A percentile compares a stretch with the other conserved stretches of the same genome.
Evolutionary conservation across 2,797 vertebrate genomes (phyloP).

Genomic region (Cynodonichthys magdalenae): DNA sequence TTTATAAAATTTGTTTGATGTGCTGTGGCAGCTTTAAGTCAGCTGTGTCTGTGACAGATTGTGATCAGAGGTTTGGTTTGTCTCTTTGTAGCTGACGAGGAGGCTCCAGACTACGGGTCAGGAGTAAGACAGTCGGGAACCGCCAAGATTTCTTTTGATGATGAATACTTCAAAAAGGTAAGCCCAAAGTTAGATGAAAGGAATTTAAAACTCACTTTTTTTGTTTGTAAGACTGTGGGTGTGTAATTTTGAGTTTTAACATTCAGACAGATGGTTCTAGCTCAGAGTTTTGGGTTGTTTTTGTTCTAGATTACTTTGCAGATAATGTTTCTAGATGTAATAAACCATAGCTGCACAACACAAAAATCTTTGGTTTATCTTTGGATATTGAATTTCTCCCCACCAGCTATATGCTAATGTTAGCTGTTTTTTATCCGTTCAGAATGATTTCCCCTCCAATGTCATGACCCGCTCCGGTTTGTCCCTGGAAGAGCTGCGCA

Average conservation of each 20-base stretch:
- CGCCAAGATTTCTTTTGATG: conserved; percentile 98
- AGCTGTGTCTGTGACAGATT: conserved; percentile 20
- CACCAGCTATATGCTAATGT: conserved; percentile 46
- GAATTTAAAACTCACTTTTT: conserved; percentile 1
- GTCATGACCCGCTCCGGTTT: conserved; percentile 91
- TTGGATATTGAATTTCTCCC: background rate
- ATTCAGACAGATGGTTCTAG: background rate
- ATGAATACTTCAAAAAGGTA: conserved; percentile 97
- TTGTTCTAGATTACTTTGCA: background rate
- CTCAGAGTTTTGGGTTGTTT: background rate
- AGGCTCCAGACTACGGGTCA: conserved; percentile 98
- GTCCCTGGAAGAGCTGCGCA: conserved; percentile 94
- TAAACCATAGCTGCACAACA: too few relatives aligned
- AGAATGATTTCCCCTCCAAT: conserved; percentile 89
- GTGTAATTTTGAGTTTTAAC: conserved; percentile 12
- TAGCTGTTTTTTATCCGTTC: conserved; percentile 35
- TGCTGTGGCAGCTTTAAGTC: conserved; percentile 21
- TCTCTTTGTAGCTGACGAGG: conserved; percentile 89
- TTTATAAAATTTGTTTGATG: conserved; percentile 32
- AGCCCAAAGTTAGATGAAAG: conserved; percentile 35
- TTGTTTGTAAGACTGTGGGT: background rate
- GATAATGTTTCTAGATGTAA: background rate
- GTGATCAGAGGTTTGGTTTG: conserved; percentile 48
- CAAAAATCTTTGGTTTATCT: conserved; percentile 6
- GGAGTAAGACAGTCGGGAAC: conserved; percentile 97